Conservation (phyloP, 2,113 vertebrate species). For the Cyprinodon tularosa region DNA sequence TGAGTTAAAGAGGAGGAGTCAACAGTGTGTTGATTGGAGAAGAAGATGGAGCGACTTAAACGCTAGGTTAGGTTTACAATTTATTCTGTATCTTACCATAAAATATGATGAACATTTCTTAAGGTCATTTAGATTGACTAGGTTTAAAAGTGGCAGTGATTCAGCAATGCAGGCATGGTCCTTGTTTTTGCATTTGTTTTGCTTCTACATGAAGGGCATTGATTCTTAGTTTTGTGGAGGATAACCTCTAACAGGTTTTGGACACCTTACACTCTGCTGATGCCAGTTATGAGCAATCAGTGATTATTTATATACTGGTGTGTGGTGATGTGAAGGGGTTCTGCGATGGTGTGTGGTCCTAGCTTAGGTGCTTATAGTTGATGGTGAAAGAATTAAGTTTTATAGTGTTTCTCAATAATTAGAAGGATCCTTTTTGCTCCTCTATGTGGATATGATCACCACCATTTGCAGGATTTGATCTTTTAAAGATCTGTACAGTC, state of each 20-base stretch:
- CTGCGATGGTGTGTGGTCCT: too few relatives aligned
- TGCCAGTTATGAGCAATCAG: background rate
- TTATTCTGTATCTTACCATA: slow-evolving; percentile 8
- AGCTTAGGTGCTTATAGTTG: too few relatives aligned
- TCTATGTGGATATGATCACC: too few relatives aligned
- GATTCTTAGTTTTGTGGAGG: background rate
- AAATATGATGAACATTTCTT: slow-evolving; percentile 14
- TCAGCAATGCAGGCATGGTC: background rate
- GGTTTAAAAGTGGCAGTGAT: too few relatives aligned
- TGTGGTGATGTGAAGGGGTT: too few relatives aligned
- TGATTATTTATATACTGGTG: background rate
- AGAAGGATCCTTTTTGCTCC: too few relatives aligned
- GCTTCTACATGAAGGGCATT: background rate
- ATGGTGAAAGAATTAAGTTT: too few relatives aligned
- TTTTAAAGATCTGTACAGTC: too few relatives aligned
- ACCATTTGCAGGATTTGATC: too few relatives aligned
- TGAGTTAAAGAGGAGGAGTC: slow-evolving; percentile 55
- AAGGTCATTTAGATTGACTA: background rate
- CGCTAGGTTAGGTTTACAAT: slow-evolving; percentile 33
- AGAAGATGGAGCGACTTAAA: slow-evolving; percentile 40
- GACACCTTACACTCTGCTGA: background rate
- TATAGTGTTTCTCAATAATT: too few relatives aligned
- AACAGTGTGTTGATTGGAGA: slow-evolving; percentile 32
- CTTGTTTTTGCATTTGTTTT: background rate
- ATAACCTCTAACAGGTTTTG: background rate